Percentiles rank a stretch among this genome's conserved stretches.
These are phyloP conservation scores for Zygogramma bicolorata DNA, from an alignment of 2,888 invertebrate species.

Conservation along the genomic window DNA sequence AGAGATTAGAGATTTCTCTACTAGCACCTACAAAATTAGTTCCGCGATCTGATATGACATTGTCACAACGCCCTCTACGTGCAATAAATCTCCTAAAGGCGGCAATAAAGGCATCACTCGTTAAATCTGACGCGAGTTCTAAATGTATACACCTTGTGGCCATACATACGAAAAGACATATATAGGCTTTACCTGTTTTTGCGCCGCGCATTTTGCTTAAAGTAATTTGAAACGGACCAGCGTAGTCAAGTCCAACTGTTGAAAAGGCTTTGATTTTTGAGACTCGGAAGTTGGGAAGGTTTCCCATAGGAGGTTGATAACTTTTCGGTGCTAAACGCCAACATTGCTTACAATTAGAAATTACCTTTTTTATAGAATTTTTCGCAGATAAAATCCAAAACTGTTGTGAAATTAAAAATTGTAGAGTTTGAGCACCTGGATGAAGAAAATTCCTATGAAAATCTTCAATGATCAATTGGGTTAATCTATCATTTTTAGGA, in stretches of 20 bases:
- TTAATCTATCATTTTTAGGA: not conserved
- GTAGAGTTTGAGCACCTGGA: not conserved
- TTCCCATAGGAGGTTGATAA: slow-evolving; percentile 14
- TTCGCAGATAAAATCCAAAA: not conserved
- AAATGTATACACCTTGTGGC: too few relatives aligned
- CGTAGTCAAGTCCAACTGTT: slow-evolving; percentile 11
- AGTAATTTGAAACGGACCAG: slow-evolving; percentile 12
- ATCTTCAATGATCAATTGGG: not conserved
- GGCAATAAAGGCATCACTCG: too few relatives aligned
- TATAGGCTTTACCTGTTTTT: not conserved
- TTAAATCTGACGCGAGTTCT: too few relatives aligned
- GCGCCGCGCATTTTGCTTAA: not conserved
- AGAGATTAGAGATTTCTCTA: too few relatives aligned
- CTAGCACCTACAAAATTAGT: too few relatives aligned
- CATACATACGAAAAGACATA: too few relatives aligned
- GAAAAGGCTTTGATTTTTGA: slow-evolving; percentile 16
- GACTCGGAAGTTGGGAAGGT: slow-evolving; percentile 9
- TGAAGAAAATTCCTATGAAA: not conserved
- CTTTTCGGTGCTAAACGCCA: not conserved
- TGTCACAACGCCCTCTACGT: too few relatives aligned
- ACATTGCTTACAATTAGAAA: not conserved
- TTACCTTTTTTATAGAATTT: not conserved
- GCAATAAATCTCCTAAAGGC: too few relatives aligned
- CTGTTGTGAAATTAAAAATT: not conserved
- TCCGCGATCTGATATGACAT: too few relatives aligned